These are phyloP conservation scores for Glyphotaelius pellucidus DNA, from an alignment of 2,888 invertebrate species.

Conservation along the genomic window DNA sequence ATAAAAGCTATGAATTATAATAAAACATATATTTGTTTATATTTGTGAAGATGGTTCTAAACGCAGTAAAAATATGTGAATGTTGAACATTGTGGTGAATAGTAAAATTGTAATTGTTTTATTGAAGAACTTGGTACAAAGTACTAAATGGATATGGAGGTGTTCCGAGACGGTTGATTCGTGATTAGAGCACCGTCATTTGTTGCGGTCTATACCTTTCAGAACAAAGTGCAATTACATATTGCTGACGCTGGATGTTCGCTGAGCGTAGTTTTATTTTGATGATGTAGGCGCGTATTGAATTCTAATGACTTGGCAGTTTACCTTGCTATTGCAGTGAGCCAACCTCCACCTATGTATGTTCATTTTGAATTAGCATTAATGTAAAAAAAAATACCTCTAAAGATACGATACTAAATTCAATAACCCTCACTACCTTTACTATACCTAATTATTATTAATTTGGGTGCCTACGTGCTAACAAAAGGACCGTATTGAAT, in stretches of 20 bases:
- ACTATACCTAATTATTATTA: too few species aligned
- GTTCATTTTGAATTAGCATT: not conserved
- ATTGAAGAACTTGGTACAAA: too few species aligned
- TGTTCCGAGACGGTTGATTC: too few species aligned
- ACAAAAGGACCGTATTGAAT: not conserved
- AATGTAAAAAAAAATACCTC: not conserved
- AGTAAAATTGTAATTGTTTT: too few species aligned
- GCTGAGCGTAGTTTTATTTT: not conserved
- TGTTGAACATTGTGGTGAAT: too few species aligned
- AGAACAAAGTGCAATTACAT: not conserved
- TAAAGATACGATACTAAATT: not conserved
- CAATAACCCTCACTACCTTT: not conserved
- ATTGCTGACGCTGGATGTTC: not conserved
- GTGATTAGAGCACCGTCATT: too few species aligned
- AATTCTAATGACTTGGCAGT: not conserved
- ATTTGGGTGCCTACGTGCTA: not conserved
- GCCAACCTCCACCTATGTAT: not conserved
- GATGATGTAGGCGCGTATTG: not conserved
- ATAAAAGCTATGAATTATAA: too few species aligned
- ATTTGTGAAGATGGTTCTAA: too few species aligned
- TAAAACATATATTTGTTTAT: too few species aligned
- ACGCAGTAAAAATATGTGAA: too few species aligned
- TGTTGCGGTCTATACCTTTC: not conserved
- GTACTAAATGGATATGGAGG: too few species aligned
- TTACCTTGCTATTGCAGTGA: not conserved